Evolutionary conservation across 2,113 vertebrate species (phyloP).

Genomic region (Xenus cinereus): DNA sequence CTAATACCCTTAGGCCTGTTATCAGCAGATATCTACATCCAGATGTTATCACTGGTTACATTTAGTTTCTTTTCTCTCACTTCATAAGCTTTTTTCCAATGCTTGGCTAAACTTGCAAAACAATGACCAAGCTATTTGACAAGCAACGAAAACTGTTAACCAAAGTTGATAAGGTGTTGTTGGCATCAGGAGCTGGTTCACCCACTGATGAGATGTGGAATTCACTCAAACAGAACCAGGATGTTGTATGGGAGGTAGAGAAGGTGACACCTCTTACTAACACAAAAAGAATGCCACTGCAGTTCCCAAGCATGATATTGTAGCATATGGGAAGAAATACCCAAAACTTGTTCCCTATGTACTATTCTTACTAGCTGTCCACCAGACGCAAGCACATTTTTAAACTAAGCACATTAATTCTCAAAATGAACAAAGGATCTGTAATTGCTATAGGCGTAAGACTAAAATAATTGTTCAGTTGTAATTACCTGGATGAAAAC

Average conservation of each 20-base stretch:
- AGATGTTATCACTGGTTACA: rapidly evolving
- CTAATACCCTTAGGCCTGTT: neutral
- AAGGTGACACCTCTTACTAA: neutral
- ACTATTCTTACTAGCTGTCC: neutral
- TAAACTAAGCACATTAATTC: neutral
- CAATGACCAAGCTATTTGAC: neutral
- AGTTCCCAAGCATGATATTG: neutral
- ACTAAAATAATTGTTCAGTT: neutral
- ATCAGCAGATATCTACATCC: neutral
- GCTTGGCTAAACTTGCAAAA: neutral
- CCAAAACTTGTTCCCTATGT: neutral
- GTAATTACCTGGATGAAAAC: neutral
- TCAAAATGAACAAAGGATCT: neutral
- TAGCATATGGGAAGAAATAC: neutral
- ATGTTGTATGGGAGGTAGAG: rapidly evolving
- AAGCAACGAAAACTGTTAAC: neutral
- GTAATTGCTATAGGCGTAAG: neutral
- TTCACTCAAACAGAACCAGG: neutral
- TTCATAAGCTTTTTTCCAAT: neutral
- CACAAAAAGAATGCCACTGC: neutral
- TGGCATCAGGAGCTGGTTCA: neutral
- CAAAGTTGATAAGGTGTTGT: no score
- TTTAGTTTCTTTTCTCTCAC: neutral
- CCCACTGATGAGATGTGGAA: rapidly evolving
- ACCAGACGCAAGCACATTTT: neutral